Evolutionary conservation across 2,797 vertebrate genomes (phyloP).

Genomic region (Tiaroga cobitis): DNA sequence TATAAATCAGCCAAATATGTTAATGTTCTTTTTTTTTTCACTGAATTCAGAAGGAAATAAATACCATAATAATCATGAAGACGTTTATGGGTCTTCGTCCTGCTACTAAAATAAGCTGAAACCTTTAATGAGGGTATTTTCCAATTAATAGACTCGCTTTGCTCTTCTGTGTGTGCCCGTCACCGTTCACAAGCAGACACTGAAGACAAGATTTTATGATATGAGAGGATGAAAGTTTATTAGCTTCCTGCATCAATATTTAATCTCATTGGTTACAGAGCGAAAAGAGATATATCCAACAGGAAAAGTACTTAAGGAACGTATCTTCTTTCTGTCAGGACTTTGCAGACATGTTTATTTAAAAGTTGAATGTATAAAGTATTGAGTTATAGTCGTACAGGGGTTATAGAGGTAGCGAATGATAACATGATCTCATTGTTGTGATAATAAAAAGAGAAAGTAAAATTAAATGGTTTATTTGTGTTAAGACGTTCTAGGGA

Average conservation of each 20-base stretch:
- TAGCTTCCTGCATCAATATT: constrained; percentile 19
- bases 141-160: constrained; percentile 33
- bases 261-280: background rate
- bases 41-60: background rate
- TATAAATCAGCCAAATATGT: background rate
- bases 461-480: background rate
- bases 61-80: constrained; percentile 1
- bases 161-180: constrained; percentile 37
- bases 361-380: background rate
- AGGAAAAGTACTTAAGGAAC: background rate
- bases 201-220: constrained; percentile 52
- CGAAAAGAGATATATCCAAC: background rate
- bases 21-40: background rate
- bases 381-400: background rate
- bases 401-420: background rate
- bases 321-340: background rate
- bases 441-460: too few relatives aligned
- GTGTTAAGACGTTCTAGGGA: background rate
- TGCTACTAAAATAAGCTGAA: constrained; percentile 13
- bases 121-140: constrained; percentile 29
- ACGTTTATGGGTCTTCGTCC: constrained; percentile 10
- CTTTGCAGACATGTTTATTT: background rate
- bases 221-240: constrained; percentile 50
- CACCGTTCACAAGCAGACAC: constrained; percentile 49
- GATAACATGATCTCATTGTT: background rate